phyloP scores from a whole-genome alignment of 2,888 invertebrate genomes.

The Eupeodes luniger region DNA sequence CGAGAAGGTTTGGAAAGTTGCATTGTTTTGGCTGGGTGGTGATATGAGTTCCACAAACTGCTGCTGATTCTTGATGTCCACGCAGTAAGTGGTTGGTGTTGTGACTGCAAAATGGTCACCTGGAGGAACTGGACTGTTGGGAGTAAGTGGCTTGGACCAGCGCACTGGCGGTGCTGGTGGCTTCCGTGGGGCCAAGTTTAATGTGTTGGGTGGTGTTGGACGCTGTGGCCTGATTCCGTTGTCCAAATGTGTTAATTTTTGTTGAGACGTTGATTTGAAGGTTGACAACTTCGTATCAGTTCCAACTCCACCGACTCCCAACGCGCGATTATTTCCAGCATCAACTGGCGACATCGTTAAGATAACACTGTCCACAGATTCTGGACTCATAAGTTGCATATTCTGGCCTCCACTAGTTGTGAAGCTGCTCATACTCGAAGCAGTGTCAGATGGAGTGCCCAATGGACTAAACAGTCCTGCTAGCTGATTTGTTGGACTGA shows the following conservation, averaged over 20 bases:
- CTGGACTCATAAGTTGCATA: slow-evolving; percentile 85
- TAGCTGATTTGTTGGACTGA: slow-evolving; percentile 81
- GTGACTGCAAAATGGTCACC: slow-evolving; percentile 92
- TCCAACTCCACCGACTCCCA: slow-evolving; percentile 76
- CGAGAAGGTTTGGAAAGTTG: slow-evolving; percentile 86
- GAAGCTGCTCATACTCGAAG: slow-evolving; percentile 91
- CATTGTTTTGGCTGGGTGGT: slow-evolving; percentile 80
- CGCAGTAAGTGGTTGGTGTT: slow-evolving; percentile 93
- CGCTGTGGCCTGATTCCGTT: slow-evolving; percentile 87
- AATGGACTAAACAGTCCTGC: slow-evolving; percentile 82
- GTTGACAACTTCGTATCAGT: slow-evolving; percentile 84
- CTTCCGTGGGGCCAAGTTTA: slow-evolving; percentile 87
- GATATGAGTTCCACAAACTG: slow-evolving; percentile 83
- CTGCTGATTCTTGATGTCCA: slow-evolving; percentile 83
- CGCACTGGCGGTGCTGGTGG: slow-evolving; percentile 94
- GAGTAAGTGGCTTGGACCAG: slow-evolving; percentile 91
- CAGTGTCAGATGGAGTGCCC: slow-evolving; percentile 87
- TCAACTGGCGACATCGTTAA: slow-evolving; percentile 90
- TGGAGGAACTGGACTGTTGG: slow-evolving; percentile 83
- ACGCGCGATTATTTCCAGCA: slow-evolving; percentile 77
- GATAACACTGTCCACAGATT: slow-evolving; percentile 88
- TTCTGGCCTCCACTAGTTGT: slow-evolving; percentile 85
- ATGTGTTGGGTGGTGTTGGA: slow-evolving; percentile 93
- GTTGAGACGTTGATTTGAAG: slow-evolving; percentile 86
- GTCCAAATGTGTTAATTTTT: slow-evolving; percentile 82